Conservation (phyloP, 2,888 invertebrate genomes). For the Cacoxenus indagator region DNA sequence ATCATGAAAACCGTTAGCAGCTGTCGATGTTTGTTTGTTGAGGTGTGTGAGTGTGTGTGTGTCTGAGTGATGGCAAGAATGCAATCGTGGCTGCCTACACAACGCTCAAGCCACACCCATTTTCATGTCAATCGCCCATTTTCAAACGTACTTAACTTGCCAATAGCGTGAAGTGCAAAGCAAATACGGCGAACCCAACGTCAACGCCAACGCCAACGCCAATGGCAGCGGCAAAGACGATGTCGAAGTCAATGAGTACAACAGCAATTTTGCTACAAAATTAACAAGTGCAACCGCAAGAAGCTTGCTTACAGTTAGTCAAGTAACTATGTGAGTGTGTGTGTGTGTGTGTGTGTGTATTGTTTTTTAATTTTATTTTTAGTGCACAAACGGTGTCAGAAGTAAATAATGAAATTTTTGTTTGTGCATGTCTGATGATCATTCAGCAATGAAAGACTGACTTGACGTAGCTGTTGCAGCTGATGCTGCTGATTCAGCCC, state of each 20-base stretch:
- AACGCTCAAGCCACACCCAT: background rate
- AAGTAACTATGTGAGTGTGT: slow-evolving; percentile 4
- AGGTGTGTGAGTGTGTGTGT: slow-evolving; percentile 15
- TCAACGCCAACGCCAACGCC: background rate
- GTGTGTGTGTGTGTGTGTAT: slow-evolving; percentile 21
- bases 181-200: slow-evolving; percentile 42
- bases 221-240: background rate
- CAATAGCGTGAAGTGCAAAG: slow-evolving; percentile 48
- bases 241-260: background rate
- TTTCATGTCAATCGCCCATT: background rate
- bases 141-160: slow-evolving; percentile 6
- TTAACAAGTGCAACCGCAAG: slow-evolving; percentile 60
- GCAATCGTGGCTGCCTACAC: slow-evolving; percentile 56
- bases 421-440: slow-evolving; percentile 5
- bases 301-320: slow-evolving; percentile 25
- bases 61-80: slow-evolving; percentile 38
- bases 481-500: background rate
- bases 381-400: slow-evolving; percentile 33
- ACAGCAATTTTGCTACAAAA: slow-evolving; percentile 59
- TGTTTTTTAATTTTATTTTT: too few species aligned
- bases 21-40: slow-evolving; percentile 47
- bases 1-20: slow-evolving; percentile 57
- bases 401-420: slow-evolving; percentile 49
- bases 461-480: slow-evolving; percentile 1
- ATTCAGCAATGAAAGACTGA: slow-evolving; percentile 9